phyloP scores from a whole-genome alignment of 2,888 invertebrate genomes.

The Hypselothyrea guttata region DNA sequence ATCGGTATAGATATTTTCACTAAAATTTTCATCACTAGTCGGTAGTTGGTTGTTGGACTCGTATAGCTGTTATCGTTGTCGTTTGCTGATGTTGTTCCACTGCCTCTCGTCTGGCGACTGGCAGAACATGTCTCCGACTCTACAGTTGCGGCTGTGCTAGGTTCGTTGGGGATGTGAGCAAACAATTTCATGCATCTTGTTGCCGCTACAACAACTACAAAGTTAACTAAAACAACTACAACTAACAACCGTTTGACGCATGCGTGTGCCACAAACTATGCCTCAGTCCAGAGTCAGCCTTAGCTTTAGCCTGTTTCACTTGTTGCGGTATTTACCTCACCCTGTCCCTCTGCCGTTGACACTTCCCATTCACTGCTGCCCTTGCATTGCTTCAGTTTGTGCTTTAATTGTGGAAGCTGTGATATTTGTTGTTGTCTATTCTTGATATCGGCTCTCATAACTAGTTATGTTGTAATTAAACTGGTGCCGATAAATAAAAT shows the following conservation, averaged over 20 bases:
- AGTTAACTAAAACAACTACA: conserved; percentile 28
- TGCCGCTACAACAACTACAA: conserved; percentile 51
- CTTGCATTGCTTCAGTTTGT: conserved; percentile 64
- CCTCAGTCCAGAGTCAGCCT: conserved; percentile 17
- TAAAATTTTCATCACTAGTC: too few relatives aligned
- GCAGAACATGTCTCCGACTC: conserved; percentile 62
- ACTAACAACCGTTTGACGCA: conserved; percentile 72
- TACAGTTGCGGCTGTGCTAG: conserved; percentile 22
- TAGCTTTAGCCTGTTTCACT: conserved; percentile 56
- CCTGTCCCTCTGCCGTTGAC: neutral
- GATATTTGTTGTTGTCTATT: conserved; percentile 57
- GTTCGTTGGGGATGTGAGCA: conserved; percentile 29
- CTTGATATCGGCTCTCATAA: conserved; percentile 66
- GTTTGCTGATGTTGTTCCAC: conserved; percentile 34
- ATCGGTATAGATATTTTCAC: too few relatives aligned
- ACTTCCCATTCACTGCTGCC: conserved; percentile 13
- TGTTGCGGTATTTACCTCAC: conserved; percentile 42
- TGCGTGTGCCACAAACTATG: conserved; percentile 63
- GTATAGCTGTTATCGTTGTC: conserved; percentile 63
- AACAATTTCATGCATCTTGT: conserved; percentile 72
- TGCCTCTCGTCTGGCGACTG: conserved; percentile 41
- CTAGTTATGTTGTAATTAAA: conserved; percentile 73
- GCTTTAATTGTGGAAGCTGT: conserved; percentile 76
- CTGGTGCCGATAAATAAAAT: too few relatives aligned
- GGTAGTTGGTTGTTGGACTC: conserved; percentile 18